A percentile compares a stretch with the other conserved stretches of the same genome.
These are phyloP conservation scores for Phocides pigmalion DNA, from an alignment of 1,140 invertebrate genomes.

Conservation along the genomic window DNA sequence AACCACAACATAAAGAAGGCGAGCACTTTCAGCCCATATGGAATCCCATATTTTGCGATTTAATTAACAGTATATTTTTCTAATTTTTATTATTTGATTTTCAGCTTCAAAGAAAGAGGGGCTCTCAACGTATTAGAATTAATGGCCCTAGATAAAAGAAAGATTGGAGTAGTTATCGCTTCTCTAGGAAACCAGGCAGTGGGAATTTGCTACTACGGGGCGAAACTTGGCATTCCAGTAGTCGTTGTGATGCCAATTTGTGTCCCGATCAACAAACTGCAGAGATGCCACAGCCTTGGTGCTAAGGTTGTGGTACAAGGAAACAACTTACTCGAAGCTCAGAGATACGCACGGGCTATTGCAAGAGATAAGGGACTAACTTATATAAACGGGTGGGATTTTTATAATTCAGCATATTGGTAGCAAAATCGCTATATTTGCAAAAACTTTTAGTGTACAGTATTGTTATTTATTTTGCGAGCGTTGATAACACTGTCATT, in stretches of 20 bases:
- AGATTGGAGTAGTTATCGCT: constrained; percentile 89
- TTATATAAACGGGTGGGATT: constrained; percentile 64
- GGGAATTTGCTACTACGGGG: constrained; percentile 89
- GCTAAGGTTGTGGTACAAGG: constrained; percentile 88
- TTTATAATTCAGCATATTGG: too few relatives aligned
- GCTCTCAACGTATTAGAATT: constrained; percentile 88
- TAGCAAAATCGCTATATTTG: too few relatives aligned
- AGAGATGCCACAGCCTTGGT: constrained; percentile 87
- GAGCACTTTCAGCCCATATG: too few relatives aligned
- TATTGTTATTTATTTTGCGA: too few relatives aligned
- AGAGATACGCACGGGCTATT: constrained; percentile 56
- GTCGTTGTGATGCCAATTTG: constrained; percentile 91
- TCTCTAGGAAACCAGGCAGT: constrained; percentile 88
- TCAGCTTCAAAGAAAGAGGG: constrained; percentile 91
- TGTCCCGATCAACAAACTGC: constrained; percentile 90
- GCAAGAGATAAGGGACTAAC: constrained; percentile 65
- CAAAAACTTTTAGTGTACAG: too few relatives aligned
- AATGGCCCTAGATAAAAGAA: constrained; percentile 86
- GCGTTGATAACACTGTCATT: too few relatives aligned
- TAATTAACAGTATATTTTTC: too few relatives aligned
- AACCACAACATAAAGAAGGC: too few relatives aligned
- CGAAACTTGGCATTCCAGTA: constrained; percentile 87
- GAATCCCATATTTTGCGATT: too few relatives aligned
- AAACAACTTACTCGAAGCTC: constrained; percentile 54
- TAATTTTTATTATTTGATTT: constrained; percentile 23